These are phyloP conservation scores for Pammene fasciana DNA, from an alignment of 2,888 invertebrate species.

Conservation along the genomic window DNA sequence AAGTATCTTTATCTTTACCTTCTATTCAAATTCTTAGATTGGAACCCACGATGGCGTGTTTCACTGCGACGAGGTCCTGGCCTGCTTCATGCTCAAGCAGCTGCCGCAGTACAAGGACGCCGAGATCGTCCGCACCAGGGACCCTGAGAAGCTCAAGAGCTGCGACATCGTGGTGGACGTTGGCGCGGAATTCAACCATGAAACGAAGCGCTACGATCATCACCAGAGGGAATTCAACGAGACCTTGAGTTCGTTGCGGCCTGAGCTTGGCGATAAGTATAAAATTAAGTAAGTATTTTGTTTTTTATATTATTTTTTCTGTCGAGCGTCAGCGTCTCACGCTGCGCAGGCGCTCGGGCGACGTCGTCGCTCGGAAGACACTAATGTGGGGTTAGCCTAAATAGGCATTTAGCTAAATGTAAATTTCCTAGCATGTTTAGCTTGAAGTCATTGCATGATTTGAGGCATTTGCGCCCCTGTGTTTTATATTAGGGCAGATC, in stretches of 20 bases:
- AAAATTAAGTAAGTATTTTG: constrained; percentile 81
- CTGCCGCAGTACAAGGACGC: constrained; percentile 92
- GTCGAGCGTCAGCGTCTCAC: too few species aligned
- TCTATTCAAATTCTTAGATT: constrained; percentile 73
- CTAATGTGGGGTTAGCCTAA: too few species aligned
- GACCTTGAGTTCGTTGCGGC: constrained; percentile 85
- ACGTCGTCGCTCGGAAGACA: too few species aligned
- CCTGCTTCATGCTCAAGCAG: constrained; percentile 93
- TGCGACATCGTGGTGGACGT: constrained; percentile 99
- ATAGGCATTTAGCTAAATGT: too few species aligned
- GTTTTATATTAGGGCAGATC: too few species aligned
- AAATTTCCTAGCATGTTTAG: too few species aligned
- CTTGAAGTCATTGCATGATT: too few species aligned
- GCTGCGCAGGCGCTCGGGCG: too few species aligned
- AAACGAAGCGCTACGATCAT: constrained; percentile 93
- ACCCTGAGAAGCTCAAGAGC: constrained; percentile 84
- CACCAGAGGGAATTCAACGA: constrained; percentile 92
- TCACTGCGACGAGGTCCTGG: constrained; percentile 97
- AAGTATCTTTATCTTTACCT: too few species aligned
- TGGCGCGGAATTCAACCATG: constrained; percentile 92
- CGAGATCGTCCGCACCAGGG: constrained; percentile 88
- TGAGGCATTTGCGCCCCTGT: too few species aligned
- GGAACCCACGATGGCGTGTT: constrained; percentile 93
- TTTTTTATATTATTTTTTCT: too few species aligned
- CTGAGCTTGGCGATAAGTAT: constrained; percentile 84